Evolutionary conservation across 2,888 invertebrate genomes (phyloP), one percentile per base, ranked within the genome.

Genomic region (Epistrophe grossulariae): DNA sequence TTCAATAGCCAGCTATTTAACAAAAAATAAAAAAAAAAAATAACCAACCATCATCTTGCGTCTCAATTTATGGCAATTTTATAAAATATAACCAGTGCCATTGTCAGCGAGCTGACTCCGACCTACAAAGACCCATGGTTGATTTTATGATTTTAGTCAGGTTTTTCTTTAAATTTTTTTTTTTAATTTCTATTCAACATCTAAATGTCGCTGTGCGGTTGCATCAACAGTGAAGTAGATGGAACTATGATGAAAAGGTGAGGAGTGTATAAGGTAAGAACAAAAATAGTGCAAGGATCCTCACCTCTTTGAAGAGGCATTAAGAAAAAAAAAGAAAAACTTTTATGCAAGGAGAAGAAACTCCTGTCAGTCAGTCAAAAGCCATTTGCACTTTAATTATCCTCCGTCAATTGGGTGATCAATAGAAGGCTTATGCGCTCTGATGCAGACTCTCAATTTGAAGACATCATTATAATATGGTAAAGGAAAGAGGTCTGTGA

Each of bases 341-440:
- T 50, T 38, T 43, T 0, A 60, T 38, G 9, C 9, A 38, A 31
- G 4, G 38, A 28, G 57, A 52, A 38, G 13, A 10, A 43, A 28
- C 7, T 31, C 24, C 45, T 50, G 15, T 45, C 66, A 35, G 52
- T 70, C 78, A 70, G 15, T 35, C 43, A 78, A 55, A 38, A 28
- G 35, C 24, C 19, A 50, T 70, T 43, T 70, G 13, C 70, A 60
- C 40, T 79, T 55, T 79, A 71, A 80, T 80, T 74, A 62, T 74
- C 66, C 13, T 66, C 31, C 70, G 35, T 64, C 76, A 64, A 62
- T 71, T 76, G 71, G 57, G 45, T 80, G 74, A 76, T 81, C 76
- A 81, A 81, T 77, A 28, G 64, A 77, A 48, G 57, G 70, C 64
- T 70, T 74, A 52, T 50, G 45, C 55, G 45, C 57, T 76, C 48